Base-by-base conservation (phyloP, 64 coral and sea anemone species). In the Orbicella faveolata region DNA sequence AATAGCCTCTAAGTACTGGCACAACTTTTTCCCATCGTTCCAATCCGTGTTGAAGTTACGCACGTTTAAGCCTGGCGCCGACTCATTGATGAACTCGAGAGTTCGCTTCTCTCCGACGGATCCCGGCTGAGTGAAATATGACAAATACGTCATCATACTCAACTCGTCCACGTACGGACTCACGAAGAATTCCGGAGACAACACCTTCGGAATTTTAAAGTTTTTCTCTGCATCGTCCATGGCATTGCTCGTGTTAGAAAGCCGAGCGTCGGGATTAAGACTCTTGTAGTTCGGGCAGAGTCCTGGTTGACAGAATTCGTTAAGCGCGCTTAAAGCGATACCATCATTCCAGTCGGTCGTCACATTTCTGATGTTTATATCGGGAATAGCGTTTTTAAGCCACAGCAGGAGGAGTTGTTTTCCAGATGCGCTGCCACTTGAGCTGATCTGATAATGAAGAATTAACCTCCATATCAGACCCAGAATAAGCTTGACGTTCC, bases 81-180 rank as follows among this genome's bases (percentile, higher is more conserved):
- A 21, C 16, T 92, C 89, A 65, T 99, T 99, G 1, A 99, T 89
- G 74, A 93, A 85, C 48, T 95, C 88, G 62, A 99, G 80, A 0
- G 97, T 99, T 57, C 78, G 88, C 33, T 78, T 90, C 67, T 99
- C 97, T 16, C 97, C 97, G 23, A 92, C 89, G 74, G 97, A 99
- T 1, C 97, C 97, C 7, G 94, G 94, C 75, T 93, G 91, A n/a
- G 88, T 99, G 88, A 91, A 99, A 68, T 95, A 95, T 30, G 97
- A 99, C 52, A 99, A 76, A 75, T 99, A 99, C 39, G 97, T 99
- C 97, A 99, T 99, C 97, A 99, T 99, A 93, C 97, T 99, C 30
- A 99, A 81, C 26, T 99, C 97, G 73, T 99, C 97, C 12, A 95
- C 90, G 66, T 91, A 95, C 21, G 94, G 97, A 75, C 89, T 99